Base-by-base conservation (phyloP, 2,113 vertebrate species). In the Megaceryle torquata region DNA sequence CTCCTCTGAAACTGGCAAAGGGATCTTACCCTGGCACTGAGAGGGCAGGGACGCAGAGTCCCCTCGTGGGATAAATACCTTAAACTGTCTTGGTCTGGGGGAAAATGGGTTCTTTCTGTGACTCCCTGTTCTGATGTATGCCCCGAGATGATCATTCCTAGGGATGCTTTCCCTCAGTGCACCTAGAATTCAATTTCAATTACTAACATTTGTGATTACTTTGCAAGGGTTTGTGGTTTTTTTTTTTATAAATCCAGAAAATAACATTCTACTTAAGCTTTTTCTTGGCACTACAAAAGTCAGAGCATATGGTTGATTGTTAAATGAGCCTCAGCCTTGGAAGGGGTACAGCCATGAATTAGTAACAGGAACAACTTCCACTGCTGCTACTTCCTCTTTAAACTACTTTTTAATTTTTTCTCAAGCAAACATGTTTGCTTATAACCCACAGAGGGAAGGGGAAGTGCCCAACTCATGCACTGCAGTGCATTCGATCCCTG, bases 271-370 rank as follows among this genome's bases (percentile, higher is more conserved):
- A 83, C 82, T 90, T 72, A 68, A 82, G 94, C 89, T 77, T 93
- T 87, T 90, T 93, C 83, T 95, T 88, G 72, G 94, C 80, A 56
- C 50, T 59, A 24, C 91, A 83, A 94, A 75, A 83, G 43, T 56
- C 79, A 54, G 54, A 88, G 85, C 94, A 94, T 88, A 93, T 94
- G 86, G 95, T 19, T 89, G 86, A 93, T 96, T 89, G 89, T 95
- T 96, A 95, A 95, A 92, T 75, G 91, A 95, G 83, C 86, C 92
- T 96, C 89, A 91, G 95, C 88, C 88, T 95, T 96, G 92, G 86
- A 88, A 93, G 79, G 88, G 31, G 51, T 71, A 44, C 78, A 77
- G 39, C 65, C 29, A 6, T 84, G 79, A 80, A 78, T 89, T 91
- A 95, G 69, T 86, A 86, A 51, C 91, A 84, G 75, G 71, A 29